phyloP scores from a whole-genome alignment of 2,113 vertebrate species.

The Pomatorhinus ruficollis region DNA sequence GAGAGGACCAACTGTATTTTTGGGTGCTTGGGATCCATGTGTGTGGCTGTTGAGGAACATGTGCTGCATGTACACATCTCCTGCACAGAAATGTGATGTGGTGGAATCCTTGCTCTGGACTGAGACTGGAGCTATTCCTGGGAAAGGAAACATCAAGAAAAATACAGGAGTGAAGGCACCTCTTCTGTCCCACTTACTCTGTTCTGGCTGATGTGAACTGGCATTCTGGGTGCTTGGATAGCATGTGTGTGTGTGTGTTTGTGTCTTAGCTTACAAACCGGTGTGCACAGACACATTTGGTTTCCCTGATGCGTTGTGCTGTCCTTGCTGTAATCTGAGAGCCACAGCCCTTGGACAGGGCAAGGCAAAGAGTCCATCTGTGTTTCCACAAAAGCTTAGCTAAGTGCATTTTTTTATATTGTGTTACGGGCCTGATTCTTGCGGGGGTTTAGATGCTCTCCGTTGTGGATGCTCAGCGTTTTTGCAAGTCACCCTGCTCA shows the following conservation, averaged over 20 bases:
- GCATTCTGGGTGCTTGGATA: background rate
- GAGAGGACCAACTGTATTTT: slow-evolving; percentile 48
- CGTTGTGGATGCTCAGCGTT: slow-evolving; percentile 6
- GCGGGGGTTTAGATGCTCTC: background rate
- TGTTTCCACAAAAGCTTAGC: slow-evolving; percentile 46
- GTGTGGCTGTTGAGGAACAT: slow-evolving; percentile 27
- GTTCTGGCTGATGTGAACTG: background rate
- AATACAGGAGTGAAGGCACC: background rate
- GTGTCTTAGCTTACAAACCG: background rate
- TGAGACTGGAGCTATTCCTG: background rate
- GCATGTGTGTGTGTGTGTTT: no score
- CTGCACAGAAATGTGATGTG: background rate
- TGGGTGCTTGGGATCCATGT: slow-evolving; percentile 13
- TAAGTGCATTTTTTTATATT: slow-evolving; percentile 36
- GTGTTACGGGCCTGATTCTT: slow-evolving; percentile 1
- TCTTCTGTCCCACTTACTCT: background rate
- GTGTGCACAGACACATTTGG: background rate
- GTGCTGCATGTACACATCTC: background rate
- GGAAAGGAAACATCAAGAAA: background rate
- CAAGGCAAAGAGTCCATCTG: background rate
- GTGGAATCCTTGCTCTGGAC: background rate
- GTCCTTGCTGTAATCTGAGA: background rate
- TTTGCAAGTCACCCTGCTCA: slow-evolving; percentile 7
- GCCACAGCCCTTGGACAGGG: background rate
- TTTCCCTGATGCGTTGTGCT: background rate